Conservation (phyloP, 30 jellyfish, hydroid and myxozoan genomes). For the Mastigias papua region DNA sequence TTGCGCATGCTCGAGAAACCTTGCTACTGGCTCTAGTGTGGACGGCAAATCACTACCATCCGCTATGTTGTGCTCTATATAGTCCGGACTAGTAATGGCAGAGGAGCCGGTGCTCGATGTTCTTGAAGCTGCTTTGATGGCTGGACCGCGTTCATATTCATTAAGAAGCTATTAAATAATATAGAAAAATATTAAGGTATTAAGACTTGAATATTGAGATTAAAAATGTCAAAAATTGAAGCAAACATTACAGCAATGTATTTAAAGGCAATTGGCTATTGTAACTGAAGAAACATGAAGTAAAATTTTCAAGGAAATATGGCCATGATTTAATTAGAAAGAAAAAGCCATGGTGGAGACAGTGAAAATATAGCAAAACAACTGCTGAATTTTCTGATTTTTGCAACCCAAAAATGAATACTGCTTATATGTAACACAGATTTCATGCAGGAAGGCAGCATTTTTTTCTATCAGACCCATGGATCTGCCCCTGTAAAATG, state of each 20-base stretch:
- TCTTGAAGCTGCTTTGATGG: constrained; percentile 63
- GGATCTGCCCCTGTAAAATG: background rate
- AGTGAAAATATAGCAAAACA: too few relatives aligned
- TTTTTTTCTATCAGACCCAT: background rate
- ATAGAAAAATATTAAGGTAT: background rate
- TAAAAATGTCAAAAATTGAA: too few relatives aligned
- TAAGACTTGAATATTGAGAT: background rate
- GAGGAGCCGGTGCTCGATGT: constrained; percentile 94
- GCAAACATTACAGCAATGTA: too few relatives aligned
- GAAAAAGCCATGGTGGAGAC: too few relatives aligned
- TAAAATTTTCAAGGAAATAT: too few relatives aligned
- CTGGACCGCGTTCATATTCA: constrained; percentile 90
- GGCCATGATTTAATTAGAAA: too few relatives aligned
- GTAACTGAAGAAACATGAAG: too few relatives aligned
- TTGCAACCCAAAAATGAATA: too few relatives aligned
- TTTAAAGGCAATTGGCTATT: too few relatives aligned
- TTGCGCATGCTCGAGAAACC: constrained; percentile 97
- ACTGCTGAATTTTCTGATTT: too few relatives aligned
- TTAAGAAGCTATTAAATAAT: constrained; percentile 71
- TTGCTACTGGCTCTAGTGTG: constrained; percentile 95
- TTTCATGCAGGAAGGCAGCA: background rate
- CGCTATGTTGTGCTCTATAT: constrained; percentile 76
- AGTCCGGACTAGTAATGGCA: constrained; percentile 97
- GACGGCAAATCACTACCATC: constrained; percentile 80
- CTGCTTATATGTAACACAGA: constrained; percentile 3